Evolutionary conservation across 35 echinoderm and acorn worm species (phyloP).

Genomic region (Hemicentrotus pulcherrimus): DNA sequence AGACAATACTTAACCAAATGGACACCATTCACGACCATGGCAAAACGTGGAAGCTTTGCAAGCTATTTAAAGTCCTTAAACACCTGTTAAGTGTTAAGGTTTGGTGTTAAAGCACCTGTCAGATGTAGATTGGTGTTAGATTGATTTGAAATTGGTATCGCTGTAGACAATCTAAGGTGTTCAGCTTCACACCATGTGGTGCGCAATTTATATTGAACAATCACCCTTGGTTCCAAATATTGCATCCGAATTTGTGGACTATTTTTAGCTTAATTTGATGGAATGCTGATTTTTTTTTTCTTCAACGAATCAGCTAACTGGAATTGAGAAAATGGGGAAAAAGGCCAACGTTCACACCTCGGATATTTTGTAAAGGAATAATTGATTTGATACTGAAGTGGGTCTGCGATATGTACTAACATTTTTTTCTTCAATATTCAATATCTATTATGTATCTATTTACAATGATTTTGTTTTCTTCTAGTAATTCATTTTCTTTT

Average conservation of each 20-base stretch:
- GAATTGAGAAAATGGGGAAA: too few relatives aligned
- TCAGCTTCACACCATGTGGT: not conserved
- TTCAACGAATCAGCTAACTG: too few relatives aligned
- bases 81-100: not conserved
- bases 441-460: too few relatives aligned
- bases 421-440: too few relatives aligned
- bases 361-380: too few relatives aligned
- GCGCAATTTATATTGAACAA: not conserved
- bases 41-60: not conserved
- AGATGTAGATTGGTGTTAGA: not conserved
- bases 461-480: too few relatives aligned
- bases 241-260: not conserved
- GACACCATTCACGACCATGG: not conserved
- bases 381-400: too few relatives aligned
- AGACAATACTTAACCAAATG: too few relatives aligned
- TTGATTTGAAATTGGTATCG: not conserved
- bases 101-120: not conserved
- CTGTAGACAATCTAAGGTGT: not conserved
- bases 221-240: not conserved
- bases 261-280: not conserved
- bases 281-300: not conserved
- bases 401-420: too few relatives aligned
- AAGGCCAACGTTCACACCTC: too few relatives aligned
- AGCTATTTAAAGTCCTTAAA: not conserved
- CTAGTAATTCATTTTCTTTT: too few relatives aligned